Evolutionary conservation across 2,888 invertebrate genomes (phyloP).

Genomic region (Diarsia rubi): DNA sequence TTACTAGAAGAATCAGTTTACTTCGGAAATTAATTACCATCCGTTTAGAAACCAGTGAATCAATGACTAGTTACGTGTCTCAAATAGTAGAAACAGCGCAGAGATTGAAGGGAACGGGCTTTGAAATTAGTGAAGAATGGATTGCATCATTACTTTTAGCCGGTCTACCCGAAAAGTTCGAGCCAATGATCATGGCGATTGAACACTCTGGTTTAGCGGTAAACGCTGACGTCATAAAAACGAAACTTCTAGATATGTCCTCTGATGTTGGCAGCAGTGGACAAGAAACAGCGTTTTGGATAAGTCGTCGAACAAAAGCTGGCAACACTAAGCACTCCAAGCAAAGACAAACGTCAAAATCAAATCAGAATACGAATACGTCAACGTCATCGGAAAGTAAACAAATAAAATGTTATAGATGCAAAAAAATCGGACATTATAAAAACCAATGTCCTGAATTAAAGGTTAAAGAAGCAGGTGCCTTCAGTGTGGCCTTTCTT

Average conservation of each 20-base stretch:
- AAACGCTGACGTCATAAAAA: neutral
- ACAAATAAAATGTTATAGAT: slow-evolving; percentile 33
- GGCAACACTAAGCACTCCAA: slow-evolving; percentile 8
- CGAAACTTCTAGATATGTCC: slow-evolving; percentile 36
- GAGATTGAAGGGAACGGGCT: slow-evolving; percentile 27
- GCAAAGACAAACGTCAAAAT: neutral
- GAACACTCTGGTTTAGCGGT: neutral
- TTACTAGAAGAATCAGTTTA: neutral
- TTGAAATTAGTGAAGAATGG: slow-evolving; percentile 52
- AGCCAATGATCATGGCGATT: neutral
- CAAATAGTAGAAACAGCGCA: neutral
- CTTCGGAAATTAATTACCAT: neutral
- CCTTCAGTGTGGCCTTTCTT: slow-evolving; percentile 49
- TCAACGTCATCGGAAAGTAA: neutral
- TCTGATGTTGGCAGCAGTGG: slow-evolving; percentile 25
- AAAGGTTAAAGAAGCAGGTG: slow-evolving; percentile 26
- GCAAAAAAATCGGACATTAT: slow-evolving; percentile 42
- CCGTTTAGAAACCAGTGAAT: neutral
- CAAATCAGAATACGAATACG: slow-evolving; percentile 7
- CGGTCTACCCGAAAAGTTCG: slow-evolving; percentile 48
- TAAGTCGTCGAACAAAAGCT: neutral
- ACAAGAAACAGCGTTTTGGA: slow-evolving; percentile 20
- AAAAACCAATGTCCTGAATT: slow-evolving; percentile 45
- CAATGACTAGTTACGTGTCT: neutral
- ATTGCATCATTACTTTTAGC: slow-evolving; percentile 46